Base-by-base conservation (phyloP, 2,888 invertebrate species). In the Ganaspis brasiliensis region DNA sequence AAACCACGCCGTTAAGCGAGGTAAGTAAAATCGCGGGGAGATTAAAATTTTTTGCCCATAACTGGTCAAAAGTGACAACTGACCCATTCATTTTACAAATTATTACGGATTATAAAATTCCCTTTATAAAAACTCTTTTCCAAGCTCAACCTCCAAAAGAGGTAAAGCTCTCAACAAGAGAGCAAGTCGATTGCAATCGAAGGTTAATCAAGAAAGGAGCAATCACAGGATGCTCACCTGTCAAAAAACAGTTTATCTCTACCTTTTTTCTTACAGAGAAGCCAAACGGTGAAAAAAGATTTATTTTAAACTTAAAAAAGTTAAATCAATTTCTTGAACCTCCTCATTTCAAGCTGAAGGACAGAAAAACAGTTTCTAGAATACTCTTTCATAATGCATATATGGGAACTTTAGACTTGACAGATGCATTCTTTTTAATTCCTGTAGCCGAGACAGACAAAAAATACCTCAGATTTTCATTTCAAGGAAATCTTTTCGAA, bases 311-410 rank as follows among this genome's bases (percentile, higher is more conserved):
- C 59, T 31, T 79, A 5, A 76, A 76, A 70, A 72, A 57, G 1
- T 57, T 81, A 21, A 82, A 81, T 63, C 31, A 72, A 52, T 81
- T 77, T 71, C 67, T 81, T n/a, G 12, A 8, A 10, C 40, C 76
- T 3, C 40, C 63, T 0, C 81, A 79, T 31, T 82, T 81, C 19
- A 81, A 81, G 61, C 40, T 82, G 16, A 77, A 79, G 63, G 77
- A 82, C 45, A 71, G 72, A 19, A 79, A 76, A 61, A 75, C 74
- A 1, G 75, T 76, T 0, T 31, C 55, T 10, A 63, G 31, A 49
- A 63, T 81, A n/a, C 21, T 80, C 0, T 49, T 21, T 14, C 16
- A 61, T n/a, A 21, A 71, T 71, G 71, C 35, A 19, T 77, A 40
- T 45, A 57, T 78, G 55, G 52, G 73, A 21, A 80, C 59, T 3